Conservation (phyloP, 2,888 invertebrate genomes). For the Phortica okadai region DNA sequence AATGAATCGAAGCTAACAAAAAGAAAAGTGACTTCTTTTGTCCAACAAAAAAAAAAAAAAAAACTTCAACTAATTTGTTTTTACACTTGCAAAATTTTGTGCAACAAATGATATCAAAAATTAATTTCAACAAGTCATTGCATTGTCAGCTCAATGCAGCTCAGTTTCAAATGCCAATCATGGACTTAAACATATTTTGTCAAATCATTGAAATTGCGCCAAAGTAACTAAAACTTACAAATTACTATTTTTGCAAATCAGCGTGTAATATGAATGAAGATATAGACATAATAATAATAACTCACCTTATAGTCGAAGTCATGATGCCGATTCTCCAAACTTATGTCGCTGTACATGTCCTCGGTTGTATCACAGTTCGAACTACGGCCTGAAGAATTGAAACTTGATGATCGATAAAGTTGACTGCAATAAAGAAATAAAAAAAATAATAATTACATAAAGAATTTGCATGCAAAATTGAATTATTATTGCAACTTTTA, state of each 20-base stretch:
- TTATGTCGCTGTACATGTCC: slow-evolving; percentile 96
- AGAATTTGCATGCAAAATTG: no score
- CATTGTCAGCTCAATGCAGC: no score
- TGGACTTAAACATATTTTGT: no score
- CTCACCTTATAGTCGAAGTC: slow-evolving; percentile 94
- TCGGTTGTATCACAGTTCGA: slow-evolving; percentile 94
- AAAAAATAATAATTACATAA: not conserved
- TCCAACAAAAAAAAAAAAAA: slow-evolving; percentile 41
- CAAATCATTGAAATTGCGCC: no score
- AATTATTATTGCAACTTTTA: no score
- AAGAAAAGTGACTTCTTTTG: slow-evolving; percentile 5
- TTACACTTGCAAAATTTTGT: no score
- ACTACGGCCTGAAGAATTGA: slow-evolving; percentile 94
- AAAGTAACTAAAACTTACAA: no score
- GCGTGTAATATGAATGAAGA: slow-evolving; percentile 15
- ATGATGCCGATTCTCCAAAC: slow-evolving; percentile 93
- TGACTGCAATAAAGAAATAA: slow-evolving; percentile 81
- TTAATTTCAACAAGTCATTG: no score
- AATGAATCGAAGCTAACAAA: no score
- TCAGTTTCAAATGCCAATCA: no score
- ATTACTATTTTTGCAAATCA: slow-evolving; percentile 37
- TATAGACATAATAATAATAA: slow-evolving; percentile 19
- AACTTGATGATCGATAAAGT: slow-evolving; percentile 93
- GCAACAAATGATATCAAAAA: no score
- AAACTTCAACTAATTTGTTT: no score